Evolutionary conservation across 2,888 invertebrate genomes (phyloP), one percentile per base, ranked within the genome.

Genomic region (Rugalucina vietnamica): DNA sequence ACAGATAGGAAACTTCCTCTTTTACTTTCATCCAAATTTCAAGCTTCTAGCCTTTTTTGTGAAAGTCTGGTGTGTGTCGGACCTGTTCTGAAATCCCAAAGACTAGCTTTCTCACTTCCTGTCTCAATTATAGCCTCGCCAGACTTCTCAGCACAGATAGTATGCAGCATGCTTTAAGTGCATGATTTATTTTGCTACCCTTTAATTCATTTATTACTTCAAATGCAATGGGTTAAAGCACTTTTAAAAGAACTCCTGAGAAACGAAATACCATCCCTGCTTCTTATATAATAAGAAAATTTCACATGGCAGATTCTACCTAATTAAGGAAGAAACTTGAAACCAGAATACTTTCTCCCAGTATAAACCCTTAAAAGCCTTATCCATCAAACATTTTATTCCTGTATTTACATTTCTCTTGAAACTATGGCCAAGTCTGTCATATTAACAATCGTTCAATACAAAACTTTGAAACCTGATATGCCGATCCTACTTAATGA

Each of bases 351-450:
- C 72, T 43, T 72, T 72, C 72, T 14, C 43, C 72, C 39, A 49
- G 27, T 39, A 49, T 72, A 72, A 72, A 49, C 21, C 49, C 24
- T n/a, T 72, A 72, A 72, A 72, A 72, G 39, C 72, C 27, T 18
- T 27, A 72, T 72, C 72, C 72, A 72, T 72, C 72, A 72, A 72
- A 72, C 29, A 72, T 72, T 72, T 72, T 36, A 72, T 72, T 65
- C 72, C 43, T 43, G 49, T 72, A 29, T 72, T 72, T 72, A 72
- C 72, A 43, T 72, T 72, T 72, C 72, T 72, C 72, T 72, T 72
- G 39, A 72, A 72, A 72, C 27, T 36, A 72, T 72, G 37, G 43
- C 72, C 8, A n/a, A 2, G 72, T n/a, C 49, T 43, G 72, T 43
- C 72, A 72, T 72, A 43, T 39, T 39, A 39, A 49, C 43, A 72